Conservation (phyloP, 1,140 invertebrate species). For the Brachionus rubens region DNA sequence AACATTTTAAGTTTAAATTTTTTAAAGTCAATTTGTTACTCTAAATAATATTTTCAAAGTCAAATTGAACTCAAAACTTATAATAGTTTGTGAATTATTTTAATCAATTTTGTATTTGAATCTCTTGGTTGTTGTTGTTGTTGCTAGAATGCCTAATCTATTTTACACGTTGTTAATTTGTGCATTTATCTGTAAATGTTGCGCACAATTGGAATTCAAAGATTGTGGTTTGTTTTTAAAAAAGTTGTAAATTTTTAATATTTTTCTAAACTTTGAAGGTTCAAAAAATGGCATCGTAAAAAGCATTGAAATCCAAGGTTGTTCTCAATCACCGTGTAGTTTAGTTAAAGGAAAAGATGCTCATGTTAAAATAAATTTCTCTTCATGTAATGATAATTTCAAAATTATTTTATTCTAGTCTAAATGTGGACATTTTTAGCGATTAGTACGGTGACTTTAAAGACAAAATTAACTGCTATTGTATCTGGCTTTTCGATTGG, state of each 20-base stretch:
- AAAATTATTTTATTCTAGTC: not conserved
- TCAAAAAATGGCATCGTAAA: not conserved
- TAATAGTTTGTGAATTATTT: too few relatives aligned
- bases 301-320: not conserved
- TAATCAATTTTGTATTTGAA: too few relatives aligned
- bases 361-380: not conserved
- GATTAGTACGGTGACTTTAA: not conserved
- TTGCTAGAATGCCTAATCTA: not conserved
- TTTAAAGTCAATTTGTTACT: too few relatives aligned
- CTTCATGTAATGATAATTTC: not conserved
- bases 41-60: too few relatives aligned
- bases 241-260: not conserved
- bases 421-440: not conserved
- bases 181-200: not conserved
- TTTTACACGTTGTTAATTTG: not conserved
- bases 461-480: not conserved
- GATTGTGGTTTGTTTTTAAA: not conserved
- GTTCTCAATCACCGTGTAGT: not conserved
- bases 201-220: not conserved
- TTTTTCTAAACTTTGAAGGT: too few relatives aligned
- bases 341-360: conserved; percentile 2
- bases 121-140: too few relatives aligned
- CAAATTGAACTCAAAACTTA: not conserved
- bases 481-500: not conserved
- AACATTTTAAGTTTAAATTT: too few relatives aligned